Conservation (phyloP, 2,797 vertebrate genomes). For the Enteromius anoplus region DNA sequence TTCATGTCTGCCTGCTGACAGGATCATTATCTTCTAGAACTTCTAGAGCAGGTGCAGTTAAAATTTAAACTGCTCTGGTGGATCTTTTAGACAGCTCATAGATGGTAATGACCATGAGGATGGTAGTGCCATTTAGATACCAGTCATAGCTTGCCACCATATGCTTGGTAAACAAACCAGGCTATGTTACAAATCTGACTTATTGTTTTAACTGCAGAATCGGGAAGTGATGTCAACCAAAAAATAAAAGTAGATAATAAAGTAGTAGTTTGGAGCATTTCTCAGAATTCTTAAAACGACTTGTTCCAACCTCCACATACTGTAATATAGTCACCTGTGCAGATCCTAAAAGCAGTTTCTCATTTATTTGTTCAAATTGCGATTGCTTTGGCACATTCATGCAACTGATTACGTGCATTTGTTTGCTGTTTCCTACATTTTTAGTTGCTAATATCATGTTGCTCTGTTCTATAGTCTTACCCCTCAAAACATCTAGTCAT, state of each 20-base stretch:
- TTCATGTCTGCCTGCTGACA: constrained; percentile 14
- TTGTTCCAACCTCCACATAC: too few species aligned
- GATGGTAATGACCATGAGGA: neutral
- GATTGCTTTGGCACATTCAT: too few species aligned
- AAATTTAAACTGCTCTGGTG: constrained; percentile 8
- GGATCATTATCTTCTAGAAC: constrained; percentile 25
- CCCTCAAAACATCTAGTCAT: too few species aligned
- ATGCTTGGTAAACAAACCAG: neutral
- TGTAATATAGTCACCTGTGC: too few species aligned
- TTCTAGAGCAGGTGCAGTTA: constrained; percentile 13
- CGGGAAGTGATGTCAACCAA: neutral
- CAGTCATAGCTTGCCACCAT: neutral
- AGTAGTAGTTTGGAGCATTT: too few species aligned
- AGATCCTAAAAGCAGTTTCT: too few species aligned
- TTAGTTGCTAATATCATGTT: too few species aligned
- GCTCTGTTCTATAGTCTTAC: too few species aligned
- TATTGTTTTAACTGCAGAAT: neutral
- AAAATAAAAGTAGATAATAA: neutral
- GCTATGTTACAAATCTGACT: neutral
- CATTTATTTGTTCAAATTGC: too few species aligned
- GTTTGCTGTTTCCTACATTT: too few species aligned
- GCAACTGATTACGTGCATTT: too few species aligned
- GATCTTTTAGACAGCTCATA: neutral
- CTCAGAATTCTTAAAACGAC: too few species aligned
- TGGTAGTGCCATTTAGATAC: neutral